phyloP scores from a whole-genome alignment of 2,113 vertebrate genomes.

The Salvelinus namaycush region DNA sequence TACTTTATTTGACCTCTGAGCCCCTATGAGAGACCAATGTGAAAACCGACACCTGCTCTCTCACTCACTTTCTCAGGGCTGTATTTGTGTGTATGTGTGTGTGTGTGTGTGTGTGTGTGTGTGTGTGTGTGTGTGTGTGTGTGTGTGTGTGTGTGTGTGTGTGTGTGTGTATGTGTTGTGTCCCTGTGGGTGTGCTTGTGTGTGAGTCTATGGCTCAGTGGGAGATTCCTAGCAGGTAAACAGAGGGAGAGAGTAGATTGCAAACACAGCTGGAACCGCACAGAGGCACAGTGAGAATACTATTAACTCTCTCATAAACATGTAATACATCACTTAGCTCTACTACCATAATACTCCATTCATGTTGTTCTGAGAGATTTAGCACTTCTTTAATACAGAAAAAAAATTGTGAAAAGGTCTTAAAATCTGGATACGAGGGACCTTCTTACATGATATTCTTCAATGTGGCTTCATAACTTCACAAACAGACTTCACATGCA shows the following conservation, averaged over 20 bases:
- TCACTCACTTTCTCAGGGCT: conserved; percentile 67
- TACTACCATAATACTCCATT: conserved; percentile 37
- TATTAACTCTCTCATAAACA: conserved; percentile 63
- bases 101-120: conserved; percentile 18
- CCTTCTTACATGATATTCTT: no score
- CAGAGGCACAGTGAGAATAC: conserved; percentile 60
- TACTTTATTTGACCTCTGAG: conserved; percentile 37
- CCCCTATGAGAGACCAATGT: conserved; percentile 54
- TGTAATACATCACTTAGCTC: conserved; percentile 69
- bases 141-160: conserved; percentile 13
- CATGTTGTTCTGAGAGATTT: no score
- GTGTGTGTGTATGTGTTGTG: conserved; percentile 24
- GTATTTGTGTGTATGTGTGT: conserved; percentile 14
- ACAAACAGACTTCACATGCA: conserved; percentile 6
- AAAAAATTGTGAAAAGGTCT: no score
- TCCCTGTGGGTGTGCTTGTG: conserved; percentile 25
- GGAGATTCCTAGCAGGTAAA: conserved; percentile 65
- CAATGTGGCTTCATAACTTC: neutral
- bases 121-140: conserved; percentile 7
- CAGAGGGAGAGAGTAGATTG: conserved; percentile 54
- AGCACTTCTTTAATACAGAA: no score
- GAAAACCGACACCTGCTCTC: conserved; percentile 71
- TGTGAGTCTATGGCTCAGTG: conserved; percentile 52
- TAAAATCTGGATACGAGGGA: no score
- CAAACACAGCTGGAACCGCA: conserved; percentile 64